Percentiles rank a stretch among this genome's conserved stretches.
These are phyloP conservation scores for Hirtodrosophila duncani DNA, from an alignment of 2,888 invertebrate genomes.

Conservation along the genomic window DNA sequence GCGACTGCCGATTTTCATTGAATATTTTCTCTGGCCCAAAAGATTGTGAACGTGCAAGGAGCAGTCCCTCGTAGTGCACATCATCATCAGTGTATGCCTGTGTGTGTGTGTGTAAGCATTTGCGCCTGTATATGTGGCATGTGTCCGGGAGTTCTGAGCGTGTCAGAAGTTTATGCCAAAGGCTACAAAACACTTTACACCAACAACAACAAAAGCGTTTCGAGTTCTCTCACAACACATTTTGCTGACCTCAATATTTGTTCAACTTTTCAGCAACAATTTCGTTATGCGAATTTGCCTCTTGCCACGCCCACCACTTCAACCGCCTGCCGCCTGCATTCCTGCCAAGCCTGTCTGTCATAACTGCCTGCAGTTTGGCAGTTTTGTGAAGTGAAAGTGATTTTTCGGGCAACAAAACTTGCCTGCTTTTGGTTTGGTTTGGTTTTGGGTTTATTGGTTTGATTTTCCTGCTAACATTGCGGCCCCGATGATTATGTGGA, in stretches of 20 bases:
- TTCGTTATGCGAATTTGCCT: constrained; percentile 54
- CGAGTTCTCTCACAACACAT: constrained; percentile 36
- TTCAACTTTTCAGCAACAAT: constrained; percentile 67
- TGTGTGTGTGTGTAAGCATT: not conserved
- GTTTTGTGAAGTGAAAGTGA: constrained; percentile 61
- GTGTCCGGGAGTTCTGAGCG: constrained; percentile 24
- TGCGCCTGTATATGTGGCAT: constrained; percentile 5
- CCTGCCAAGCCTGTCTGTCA: constrained; percentile 36
- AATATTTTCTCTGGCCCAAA: constrained; percentile 43
- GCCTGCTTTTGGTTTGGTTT: constrained; percentile 40
- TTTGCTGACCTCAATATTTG: constrained; percentile 67
- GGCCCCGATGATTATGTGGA: constrained; percentile 9
- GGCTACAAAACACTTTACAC: constrained; percentile 62
- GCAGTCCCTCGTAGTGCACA: no score
- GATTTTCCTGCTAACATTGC: constrained; percentile 47
- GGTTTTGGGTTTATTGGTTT: constrained; percentile 62
- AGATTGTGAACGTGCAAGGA: no score
- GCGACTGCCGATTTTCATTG: constrained; percentile 58
- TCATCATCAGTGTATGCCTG: not conserved
- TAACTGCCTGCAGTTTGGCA: constrained; percentile 66
- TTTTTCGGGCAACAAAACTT: constrained; percentile 40
- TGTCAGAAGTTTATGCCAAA: constrained; percentile 62
- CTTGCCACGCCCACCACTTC: not conserved
- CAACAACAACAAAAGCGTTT: constrained; percentile 29
- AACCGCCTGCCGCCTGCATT: not conserved